Evolutionary conservation across 1,140 invertebrate genomes (phyloP).

Genomic region (Papilio machaon): DNA sequence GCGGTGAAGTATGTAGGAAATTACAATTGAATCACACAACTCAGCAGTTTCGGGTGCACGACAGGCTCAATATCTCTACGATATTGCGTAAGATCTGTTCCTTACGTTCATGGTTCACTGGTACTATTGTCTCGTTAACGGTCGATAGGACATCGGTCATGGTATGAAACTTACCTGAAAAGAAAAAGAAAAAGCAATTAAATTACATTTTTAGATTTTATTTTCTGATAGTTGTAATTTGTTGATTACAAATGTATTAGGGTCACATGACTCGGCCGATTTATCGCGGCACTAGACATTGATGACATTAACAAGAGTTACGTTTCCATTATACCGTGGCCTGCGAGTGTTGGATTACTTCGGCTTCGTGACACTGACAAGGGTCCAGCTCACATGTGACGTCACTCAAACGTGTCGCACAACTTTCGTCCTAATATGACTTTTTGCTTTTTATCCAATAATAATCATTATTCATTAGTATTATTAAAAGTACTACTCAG

Average conservation of each 20-base stretch:
- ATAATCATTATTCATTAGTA: not conserved
- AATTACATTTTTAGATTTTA: not conserved
- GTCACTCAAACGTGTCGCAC: not conserved
- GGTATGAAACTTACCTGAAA: constrained; percentile 20
- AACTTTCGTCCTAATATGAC: not conserved
- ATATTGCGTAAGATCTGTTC: constrained; percentile 1
- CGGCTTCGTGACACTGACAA: not conserved
- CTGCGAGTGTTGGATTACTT: constrained; percentile 3
- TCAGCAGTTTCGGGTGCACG: not conserved
- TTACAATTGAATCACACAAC: not conserved
- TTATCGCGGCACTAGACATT: not conserved
- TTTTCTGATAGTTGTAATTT: too few relatives aligned
- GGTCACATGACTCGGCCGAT: not conserved
- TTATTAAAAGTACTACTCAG: not conserved
- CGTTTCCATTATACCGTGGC: not conserved
- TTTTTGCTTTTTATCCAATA: not conserved
- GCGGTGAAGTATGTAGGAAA: not conserved
- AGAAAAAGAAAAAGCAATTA: not conserved
- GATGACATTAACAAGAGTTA: constrained; percentile 1
- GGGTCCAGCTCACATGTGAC: constrained; percentile 2
- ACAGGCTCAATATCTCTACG: not conserved
- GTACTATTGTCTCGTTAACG: constrained; percentile 16
- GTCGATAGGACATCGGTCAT: not conserved
- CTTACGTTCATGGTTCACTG: constrained; percentile 13
- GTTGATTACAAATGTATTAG: not conserved